A percentile compares a stretch with the other conserved stretches of the same genome.
These are phyloP conservation scores for Hoplodrina blanda DNA, from an alignment of 2,888 invertebrate genomes.

Conservation along the genomic window DNA sequence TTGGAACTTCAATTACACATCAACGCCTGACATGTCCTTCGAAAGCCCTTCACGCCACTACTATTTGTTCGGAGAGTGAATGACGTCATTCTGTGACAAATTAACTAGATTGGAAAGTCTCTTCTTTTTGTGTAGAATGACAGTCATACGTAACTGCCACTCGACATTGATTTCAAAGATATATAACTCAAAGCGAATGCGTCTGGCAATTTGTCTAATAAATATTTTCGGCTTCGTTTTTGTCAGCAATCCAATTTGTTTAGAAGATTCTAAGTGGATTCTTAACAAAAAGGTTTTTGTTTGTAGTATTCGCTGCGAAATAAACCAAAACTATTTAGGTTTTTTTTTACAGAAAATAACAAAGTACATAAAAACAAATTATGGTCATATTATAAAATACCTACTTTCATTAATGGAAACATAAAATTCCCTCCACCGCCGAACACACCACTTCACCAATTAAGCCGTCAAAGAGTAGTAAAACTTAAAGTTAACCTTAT, in stretches of 20 bases:
- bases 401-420: background rate
- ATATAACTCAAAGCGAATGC: conserved; percentile 20
- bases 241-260: conserved; percentile 31
- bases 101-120: conserved; percentile 26
- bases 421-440: background rate
- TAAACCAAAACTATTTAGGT: background rate
- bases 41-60: conserved; percentile 15
- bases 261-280: conserved; percentile 18
- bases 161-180: conserved; percentile 15
- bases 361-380: background rate
- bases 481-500: conserved; percentile 24
- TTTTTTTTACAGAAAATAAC: background rate
- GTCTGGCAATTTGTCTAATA: conserved; percentile 26
- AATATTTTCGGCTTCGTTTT: conserved; percentile 26
- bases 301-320: background rate
- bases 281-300: conserved; percentile 9
- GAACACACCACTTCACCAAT: conserved; percentile 5
- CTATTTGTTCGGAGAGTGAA: conserved; percentile 17
- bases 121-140: conserved; percentile 11
- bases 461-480: conserved; percentile 13
- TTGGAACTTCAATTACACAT: conserved; percentile 49
- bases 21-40: conserved; percentile 29
- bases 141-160: conserved; percentile 30
- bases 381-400: background rate
- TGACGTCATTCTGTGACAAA: conserved; percentile 16